Conservation (phyloP, 2,797 vertebrate genomes). For the Eptatretus atami region DNA sequence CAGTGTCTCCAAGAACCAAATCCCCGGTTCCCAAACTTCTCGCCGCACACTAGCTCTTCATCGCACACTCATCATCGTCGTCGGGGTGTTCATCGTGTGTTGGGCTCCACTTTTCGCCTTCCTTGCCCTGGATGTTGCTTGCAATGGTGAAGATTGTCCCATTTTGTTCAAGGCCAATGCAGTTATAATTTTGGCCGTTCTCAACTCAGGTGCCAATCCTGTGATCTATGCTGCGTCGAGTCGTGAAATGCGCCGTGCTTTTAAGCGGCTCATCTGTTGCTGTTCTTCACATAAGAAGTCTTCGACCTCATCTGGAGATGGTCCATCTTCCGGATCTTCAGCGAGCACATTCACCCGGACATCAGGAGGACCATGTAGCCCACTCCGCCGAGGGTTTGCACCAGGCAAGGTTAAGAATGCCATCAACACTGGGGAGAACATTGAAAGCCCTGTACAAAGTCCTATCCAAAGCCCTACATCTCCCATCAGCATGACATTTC, state of each 20-base stretch:
- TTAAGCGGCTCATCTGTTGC: slow-evolving; percentile 23
- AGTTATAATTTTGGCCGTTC: slow-evolving; percentile 28
- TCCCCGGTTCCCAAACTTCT: not conserved
- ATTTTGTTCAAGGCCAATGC: slow-evolving; percentile 15
- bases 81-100: slow-evolving; percentile 3
- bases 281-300: slow-evolving; percentile 8
- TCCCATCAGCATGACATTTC: too few species aligned
- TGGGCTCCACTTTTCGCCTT: slow-evolving; percentile 3
- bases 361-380: too few species aligned
- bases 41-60: not conserved
- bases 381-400: too few species aligned
- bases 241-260: slow-evolving; percentile 25
- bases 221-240: slow-evolving; percentile 31
- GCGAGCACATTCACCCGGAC: too few species aligned
- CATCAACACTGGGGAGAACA: too few species aligned
- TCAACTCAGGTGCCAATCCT: slow-evolving; percentile 32
- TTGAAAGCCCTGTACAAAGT: too few species aligned
- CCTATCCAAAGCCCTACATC: too few species aligned
- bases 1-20: too few species aligned
- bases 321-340: too few species aligned
- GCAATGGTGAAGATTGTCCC: not conserved
- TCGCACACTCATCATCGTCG: slow-evolving; percentile 2
- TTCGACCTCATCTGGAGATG: too few species aligned
- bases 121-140: slow-evolving; percentile 2
- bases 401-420: too few species aligned